Base-by-base conservation (phyloP, 2,113 vertebrate genomes). In the Plecotus auritus region DNA sequence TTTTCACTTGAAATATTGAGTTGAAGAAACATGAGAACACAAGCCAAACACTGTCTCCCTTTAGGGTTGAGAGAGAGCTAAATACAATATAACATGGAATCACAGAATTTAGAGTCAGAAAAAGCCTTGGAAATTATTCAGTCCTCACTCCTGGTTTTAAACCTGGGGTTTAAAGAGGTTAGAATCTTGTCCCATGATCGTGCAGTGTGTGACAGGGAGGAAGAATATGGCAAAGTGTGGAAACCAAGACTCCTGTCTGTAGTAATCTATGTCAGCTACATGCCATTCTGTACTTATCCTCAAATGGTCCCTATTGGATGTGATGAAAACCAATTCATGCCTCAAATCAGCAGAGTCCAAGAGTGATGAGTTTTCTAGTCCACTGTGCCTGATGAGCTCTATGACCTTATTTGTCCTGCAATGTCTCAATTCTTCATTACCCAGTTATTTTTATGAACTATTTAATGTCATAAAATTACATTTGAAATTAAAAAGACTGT, bases 401-500 rank as follows among this genome's bases (percentile, higher is more conserved):
- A 23, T 12, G 77, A 86, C 90, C 82, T 76, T 88, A 49, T 94
- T 90, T 95, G 45, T 88, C 85, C 51, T 64, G 35, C 26, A 49
- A 61, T 51, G 35, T 93, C 85, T 96, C 66, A 59, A 54, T 88
- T 91, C 47, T 92, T 45, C 23, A 35, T 94, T 92, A 72, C 49
- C 28, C 5, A 61, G 81, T 88, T 95, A 92, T 88, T 92, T 95
- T 97, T 95, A 95, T 70, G 78, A 94, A 30, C 61, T 95, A 77
- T 78, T 92, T 90, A 97, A 90, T 92, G 49, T 93, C 88, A 95
- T 88, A 92, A 92, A 97, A 95, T 95, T 90, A 97, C 92, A 88
- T 28, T 74, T 51, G 92, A 95, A 95, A 94, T 97, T 97, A 67
- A 87, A 93, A 95, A 80, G 88, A 70, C 9, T 67, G 45, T 94